A percentile compares a stretch with the other conserved stretches of the same genome.
These are phyloP conservation scores for Chaenocephalus aceratus DNA, from an alignment of 2,113 vertebrate genomes.

Conservation along the genomic window DNA sequence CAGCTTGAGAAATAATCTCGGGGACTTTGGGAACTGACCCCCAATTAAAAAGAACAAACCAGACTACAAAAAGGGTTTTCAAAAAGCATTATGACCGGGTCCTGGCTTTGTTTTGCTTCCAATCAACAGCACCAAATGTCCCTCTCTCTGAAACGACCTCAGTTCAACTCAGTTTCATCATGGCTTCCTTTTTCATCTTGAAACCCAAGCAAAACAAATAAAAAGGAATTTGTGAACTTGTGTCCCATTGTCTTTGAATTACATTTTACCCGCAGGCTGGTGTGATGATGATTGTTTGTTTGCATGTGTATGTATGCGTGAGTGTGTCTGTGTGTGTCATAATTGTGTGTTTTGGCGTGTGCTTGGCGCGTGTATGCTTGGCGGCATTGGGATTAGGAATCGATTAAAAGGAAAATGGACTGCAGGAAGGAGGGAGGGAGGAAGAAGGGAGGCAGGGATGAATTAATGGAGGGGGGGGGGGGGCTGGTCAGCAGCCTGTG, in stretches of 20 bases:
- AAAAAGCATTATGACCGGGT: no score
- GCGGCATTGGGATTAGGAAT: conserved; percentile 78
- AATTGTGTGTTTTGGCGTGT: conserved; percentile 9
- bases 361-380: conserved; percentile 42
- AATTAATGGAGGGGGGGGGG: background rate
- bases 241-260: background rate
- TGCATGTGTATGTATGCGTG: background rate
- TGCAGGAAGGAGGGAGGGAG: conserved; percentile 37
- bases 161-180: conserved; percentile 3
- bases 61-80: background rate
- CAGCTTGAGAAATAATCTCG: background rate
- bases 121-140: background rate
- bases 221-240: background rate
- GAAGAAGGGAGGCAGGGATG: conserved; percentile 9
- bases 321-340: background rate
- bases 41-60: background rate
- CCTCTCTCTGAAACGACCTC: background rate
- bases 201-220: background rate
- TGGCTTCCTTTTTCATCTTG: conserved; percentile 34
- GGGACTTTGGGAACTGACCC: no score
- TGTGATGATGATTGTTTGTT: background rate
- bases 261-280: background rate
- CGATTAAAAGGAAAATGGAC: conserved; percentile 80
- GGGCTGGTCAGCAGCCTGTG: conserved; percentile 50
- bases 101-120: background rate